Evolutionary conservation across 2,797 vertebrate species (phyloP), one percentile per base, ranked within the genome.

Genomic region (Calcarius lapponicus): DNA sequence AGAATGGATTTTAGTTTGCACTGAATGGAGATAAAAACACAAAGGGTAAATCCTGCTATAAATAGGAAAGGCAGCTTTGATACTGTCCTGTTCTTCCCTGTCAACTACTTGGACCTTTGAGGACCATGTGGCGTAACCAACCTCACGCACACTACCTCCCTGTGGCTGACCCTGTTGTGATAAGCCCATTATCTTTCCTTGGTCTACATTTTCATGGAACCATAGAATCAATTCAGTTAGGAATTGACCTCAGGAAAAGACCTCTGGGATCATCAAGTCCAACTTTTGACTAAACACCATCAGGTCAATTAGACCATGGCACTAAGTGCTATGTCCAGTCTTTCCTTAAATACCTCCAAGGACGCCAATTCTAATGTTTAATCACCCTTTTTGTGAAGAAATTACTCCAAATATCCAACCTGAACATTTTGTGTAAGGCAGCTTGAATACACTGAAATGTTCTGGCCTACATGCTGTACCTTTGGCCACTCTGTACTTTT

Each of bases 141-240:
- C 21, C n/a, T 70, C 4, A 3, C 34, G 9, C 56, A 76, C 47
- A 61, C 17, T 25, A 90, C 40, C 24, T 82, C 69, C 19, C 18
- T 0, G 0, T 8, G 15, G 32, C 28, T 73, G 11, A 57, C 11
- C 17, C 17, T 40, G 5, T 24, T 34, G 18, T 38, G 26, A 17
- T 38, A 47, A 75, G 3, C 31, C 24, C 14, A 4, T 16, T 5
- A 1, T 38, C 43, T 50, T 61, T 43, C 61, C 50, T 61, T 51
- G 22, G 69, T 43, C 26, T 66, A 18, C 28, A 47, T 70, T 69
- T 47, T 69, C 64, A 61, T 7, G 7, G 29, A 78, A 40, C 20
- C 48, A 54, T 25, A 47, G 56, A 31, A 70, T 61, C 24, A 47
- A 47, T 31, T 78, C 29, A 29, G n/a, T 76, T 40, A 36, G 36